Base-by-base conservation (phyloP, 2,797 vertebrate species). In the Pantherophis alleghaniensis region DNA sequence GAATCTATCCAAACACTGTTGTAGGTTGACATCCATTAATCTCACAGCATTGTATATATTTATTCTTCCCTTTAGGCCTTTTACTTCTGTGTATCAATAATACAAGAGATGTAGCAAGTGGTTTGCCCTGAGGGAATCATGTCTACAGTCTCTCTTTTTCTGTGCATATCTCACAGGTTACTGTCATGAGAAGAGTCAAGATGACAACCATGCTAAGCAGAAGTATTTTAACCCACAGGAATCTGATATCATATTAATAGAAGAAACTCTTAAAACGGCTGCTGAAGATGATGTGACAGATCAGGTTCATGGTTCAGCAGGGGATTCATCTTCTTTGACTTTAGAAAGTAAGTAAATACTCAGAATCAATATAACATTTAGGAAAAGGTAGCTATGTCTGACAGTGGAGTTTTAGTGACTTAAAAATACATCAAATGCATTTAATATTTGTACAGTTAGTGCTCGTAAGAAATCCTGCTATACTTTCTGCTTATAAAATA, bases 311-410 rank as follows among this genome's bases (percentile, higher is more conserved):
- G 96, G 83, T 94, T 96, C 97, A 95, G 86, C 95, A 95, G 95
- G 94, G 57, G 96, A 96, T 93, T 95, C 97, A 59, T 95, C 97
- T 56, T 94, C 97, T 95, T 59, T 98, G 94, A 97, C 96, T 91
- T 95, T 98, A 93, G 97, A 98, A 97, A 98, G 98, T 98, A 97
- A 98, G 98, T 97, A 91, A 93, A 10, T 66, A 83, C 95, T 96
- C 79, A 47, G 4, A 83, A 83, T 9, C 22, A 83, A 24, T 83
- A 47, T 83, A 83, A 83, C 20, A 20, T 47, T 24, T 83, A 83
- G 42, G 79, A 42, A 83, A 83, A 83, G 42, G 79, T 42, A 83
- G 42, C 42, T 47, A 47, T 47, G n/a, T 18, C 7, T 37, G 79
- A 22, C 42, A 47, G 79, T 83, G 22, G 37, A 47, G 42, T 83